Percentiles rank a stretch among this genome's conserved stretches.
Evolutionary conservation across 2,113 vertebrate species (phyloP).

Genomic region (Orycteropus afer): DNA sequence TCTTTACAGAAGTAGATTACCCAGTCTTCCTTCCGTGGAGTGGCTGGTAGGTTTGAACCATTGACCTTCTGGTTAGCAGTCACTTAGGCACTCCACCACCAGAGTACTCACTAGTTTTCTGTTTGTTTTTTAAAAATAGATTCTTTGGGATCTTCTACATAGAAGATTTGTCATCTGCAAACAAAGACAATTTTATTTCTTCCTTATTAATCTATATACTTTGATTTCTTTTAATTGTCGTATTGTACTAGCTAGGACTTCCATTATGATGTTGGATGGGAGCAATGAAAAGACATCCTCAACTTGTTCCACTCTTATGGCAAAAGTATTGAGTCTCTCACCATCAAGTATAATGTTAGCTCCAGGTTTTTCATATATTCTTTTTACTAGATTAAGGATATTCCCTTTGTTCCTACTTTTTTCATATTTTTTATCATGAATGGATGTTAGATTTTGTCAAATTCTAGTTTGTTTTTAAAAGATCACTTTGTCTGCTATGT

Average conservation of each 20-base stretch:
- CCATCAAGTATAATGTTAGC: neutral
- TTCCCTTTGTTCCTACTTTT: neutral
- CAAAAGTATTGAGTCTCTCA: neutral
- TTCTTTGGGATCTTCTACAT: neutral
- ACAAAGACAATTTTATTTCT: neutral
- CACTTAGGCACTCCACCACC: no score
- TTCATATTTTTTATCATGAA: slow-evolving; percentile 15
- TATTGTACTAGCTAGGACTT: neutral
- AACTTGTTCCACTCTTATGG: neutral
- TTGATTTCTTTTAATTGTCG: neutral
- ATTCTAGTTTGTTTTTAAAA: neutral
- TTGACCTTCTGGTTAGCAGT: no score
- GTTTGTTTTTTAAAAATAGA: neutral
- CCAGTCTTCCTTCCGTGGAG: no score
- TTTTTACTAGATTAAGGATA: neutral
- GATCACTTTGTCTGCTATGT: neutral
- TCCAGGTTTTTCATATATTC: neutral
- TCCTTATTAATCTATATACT: neutral
- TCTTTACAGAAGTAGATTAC: no score
- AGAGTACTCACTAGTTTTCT: no score
- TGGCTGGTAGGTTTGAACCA: no score
- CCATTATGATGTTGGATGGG: neutral
- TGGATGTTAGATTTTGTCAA: no score
- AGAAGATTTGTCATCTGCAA: neutral
- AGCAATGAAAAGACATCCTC: neutral